phyloP scores from a whole-genome alignment of 2,888 invertebrate species.

The Idaea aversata region DNA sequence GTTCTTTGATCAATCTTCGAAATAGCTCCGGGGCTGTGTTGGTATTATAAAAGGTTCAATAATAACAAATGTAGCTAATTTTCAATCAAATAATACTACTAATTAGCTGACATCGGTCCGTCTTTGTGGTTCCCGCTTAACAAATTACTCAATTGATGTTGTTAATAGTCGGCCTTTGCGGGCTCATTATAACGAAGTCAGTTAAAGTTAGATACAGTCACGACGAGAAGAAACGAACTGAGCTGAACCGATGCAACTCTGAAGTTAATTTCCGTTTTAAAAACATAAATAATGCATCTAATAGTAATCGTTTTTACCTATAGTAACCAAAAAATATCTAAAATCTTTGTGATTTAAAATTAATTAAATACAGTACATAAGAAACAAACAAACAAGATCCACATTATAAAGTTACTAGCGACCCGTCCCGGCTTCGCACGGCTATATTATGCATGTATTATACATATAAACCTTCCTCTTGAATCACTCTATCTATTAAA shows the following conservation, averaged over 20 bases:
- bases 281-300: too few relatives aligned
- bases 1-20: conserved; percentile 56
- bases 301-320: too few relatives aligned
- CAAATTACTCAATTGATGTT: conserved; percentile 75
- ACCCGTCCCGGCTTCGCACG: too few relatives aligned
- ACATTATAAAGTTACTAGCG: too few relatives aligned
- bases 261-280: too few relatives aligned
- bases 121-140: conserved; percentile 71
- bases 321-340: too few relatives aligned
- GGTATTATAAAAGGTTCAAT: conserved; percentile 67
- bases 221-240: conserved; percentile 31
- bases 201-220: conserved; percentile 50
- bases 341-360: too few relatives aligned
- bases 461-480: too few relatives aligned
- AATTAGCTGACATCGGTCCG: conserved; percentile 71
- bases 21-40: conserved; percentile 53
- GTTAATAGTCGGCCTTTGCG: conserved; percentile 61
- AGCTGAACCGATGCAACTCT: conserved; percentile 3
- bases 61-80: conserved; percentile 73
- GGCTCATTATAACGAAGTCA: conserved; percentile 49
- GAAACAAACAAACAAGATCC: too few relatives aligned
- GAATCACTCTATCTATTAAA: too few relatives aligned
- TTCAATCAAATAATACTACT: conserved; percentile 77
- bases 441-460: too few relatives aligned
- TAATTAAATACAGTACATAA: too few relatives aligned